Evolutionary conservation across 2,888 invertebrate species (phyloP), one percentile per base, ranked within the genome.

Genomic region (Caenorhabditis afra): DNA sequence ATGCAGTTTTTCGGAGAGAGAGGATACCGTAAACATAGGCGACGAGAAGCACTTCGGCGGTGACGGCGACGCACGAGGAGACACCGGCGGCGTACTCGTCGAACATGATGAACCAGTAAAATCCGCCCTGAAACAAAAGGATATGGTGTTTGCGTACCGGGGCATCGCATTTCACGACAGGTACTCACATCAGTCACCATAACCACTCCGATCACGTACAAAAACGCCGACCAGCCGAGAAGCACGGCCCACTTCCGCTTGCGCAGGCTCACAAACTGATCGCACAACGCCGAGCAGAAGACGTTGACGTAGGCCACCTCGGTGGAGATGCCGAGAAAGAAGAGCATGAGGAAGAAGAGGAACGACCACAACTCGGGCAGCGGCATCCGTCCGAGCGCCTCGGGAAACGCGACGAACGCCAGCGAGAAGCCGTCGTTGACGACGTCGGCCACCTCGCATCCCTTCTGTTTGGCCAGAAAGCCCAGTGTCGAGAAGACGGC

Each of bases 311-410:
- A 59, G 11, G 65, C 75, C 12, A 83, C 70, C 62, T 81, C 77
- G 1, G 81, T 87, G 58, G 83, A 83, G 62, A 91, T 85, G 37
- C 91, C 91, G n/a, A 91, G 85, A 14, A 90, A 87, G 81, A 90
- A 91, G 23, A 91, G 85, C 91, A 91, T 91, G 58, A 90, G 39
- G 82, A 91, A 91, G 85, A 91, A 91, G 3, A 91, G 83, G 14
- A 90, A 85, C 0, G 90, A 86, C 91, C 91, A 91, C 8, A 91
- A 82, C 79, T 89, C 89, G 7, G 91, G 88, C 20, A 89, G 41
- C 1, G 90, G 90, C 85, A 91, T 87, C 65, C 87, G 79, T 10
- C 88, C 81, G 35, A 91, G 82, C 0, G 91, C 91, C 76, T 91
- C 91, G 11, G 89, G 88, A 41, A 91, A 91, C 7, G 90, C 90